phyloP scores from a whole-genome alignment of 2,888 invertebrate genomes.

The Clostera curtula region DNA sequence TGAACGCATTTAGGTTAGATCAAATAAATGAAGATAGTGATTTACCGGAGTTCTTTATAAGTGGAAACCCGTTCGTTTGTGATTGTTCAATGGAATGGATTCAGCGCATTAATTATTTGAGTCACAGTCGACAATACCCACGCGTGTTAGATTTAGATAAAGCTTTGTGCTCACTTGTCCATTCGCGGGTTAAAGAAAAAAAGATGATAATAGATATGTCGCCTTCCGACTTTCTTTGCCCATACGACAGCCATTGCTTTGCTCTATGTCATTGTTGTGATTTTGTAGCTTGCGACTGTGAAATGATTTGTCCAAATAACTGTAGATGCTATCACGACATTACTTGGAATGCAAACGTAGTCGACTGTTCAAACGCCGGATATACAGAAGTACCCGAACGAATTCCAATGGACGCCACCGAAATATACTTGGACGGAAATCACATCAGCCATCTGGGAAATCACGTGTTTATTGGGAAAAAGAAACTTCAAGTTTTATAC shows the following conservation, averaged over 20 bases:
- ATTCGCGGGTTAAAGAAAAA: conserved; percentile 79
- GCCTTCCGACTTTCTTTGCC: conserved; percentile 86
- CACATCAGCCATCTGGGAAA: conserved; percentile 84
- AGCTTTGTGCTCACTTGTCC: conserved; percentile 83
- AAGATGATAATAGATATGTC: conserved; percentile 81
- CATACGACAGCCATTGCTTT: conserved; percentile 88
- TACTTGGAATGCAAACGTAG: conserved; percentile 88
- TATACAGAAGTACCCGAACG: conserved; percentile 83
- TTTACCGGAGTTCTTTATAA: conserved; percentile 86
- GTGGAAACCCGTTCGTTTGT: conserved; percentile 89
- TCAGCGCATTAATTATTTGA: conserved; percentile 85
- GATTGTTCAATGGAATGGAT: conserved; percentile 93
- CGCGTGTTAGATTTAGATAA: conserved; percentile 86
- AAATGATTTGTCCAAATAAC: conserved; percentile 90
- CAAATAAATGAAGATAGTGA: conserved; percentile 80
- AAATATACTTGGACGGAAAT: conserved; percentile 90
- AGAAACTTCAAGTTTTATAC: conserved; percentile 84
- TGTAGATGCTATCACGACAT: conserved; percentile 91
- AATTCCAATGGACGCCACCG: conserved; percentile 92
- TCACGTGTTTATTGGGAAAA: conserved; percentile 90
- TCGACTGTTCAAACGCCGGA: conserved; percentile 85
- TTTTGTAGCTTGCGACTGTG: conserved; percentile 92
- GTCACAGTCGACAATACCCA: conserved; percentile 83
- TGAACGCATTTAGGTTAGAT: conserved; percentile 81
- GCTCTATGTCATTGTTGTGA: conserved; percentile 93